These are phyloP conservation scores for Drosophila buzzatii DNA, from an alignment of 2,888 invertebrate genomes.

Conservation along the genomic window DNA sequence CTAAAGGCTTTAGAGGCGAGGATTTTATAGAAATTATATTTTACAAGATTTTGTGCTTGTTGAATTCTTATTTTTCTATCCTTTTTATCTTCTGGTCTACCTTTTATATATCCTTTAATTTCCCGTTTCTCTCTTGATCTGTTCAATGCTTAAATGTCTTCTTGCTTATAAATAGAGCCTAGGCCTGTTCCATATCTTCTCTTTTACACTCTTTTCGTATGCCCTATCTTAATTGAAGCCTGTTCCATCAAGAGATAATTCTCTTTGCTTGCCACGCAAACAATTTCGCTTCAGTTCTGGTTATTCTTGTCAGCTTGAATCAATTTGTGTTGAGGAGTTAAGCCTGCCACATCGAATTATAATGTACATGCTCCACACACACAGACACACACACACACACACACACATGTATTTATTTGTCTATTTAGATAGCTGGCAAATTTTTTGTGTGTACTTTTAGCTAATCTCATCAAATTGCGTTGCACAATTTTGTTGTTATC, in stretches of 20 bases:
- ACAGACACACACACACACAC: not conserved
- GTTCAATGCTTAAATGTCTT: not conserved
- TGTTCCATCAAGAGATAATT: slow-evolving; percentile 12
- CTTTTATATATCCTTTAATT: not conserved
- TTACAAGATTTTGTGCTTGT: not conserved
- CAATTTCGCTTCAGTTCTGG: not conserved
- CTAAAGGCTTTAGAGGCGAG: not conserved
- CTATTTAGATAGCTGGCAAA: slow-evolving; percentile 14
- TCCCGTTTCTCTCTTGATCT: not conserved
- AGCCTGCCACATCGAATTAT: slow-evolving; percentile 61
- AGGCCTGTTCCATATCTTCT: not conserved
- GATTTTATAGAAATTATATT: not conserved
- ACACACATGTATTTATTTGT: not conserved
- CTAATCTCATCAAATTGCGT: slow-evolving; percentile 71
- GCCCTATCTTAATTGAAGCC: slow-evolving; percentile 3
- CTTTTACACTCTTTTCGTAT: no score
- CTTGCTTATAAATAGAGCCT: not conserved
- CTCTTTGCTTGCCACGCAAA: slow-evolving; percentile 25
- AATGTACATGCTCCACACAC: slow-evolving; percentile 45
- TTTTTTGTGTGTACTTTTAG: slow-evolving; percentile 9
- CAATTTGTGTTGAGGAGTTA: slow-evolving; percentile 41
- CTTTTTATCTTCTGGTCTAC: not conserved
- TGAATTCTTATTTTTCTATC: no score
- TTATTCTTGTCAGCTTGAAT: slow-evolving; percentile 40
- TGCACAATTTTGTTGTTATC: slow-evolving; percentile 73